phyloP scores from a whole-genome alignment of 1,140 invertebrate species.

The Aradophagus sp. region DNA sequence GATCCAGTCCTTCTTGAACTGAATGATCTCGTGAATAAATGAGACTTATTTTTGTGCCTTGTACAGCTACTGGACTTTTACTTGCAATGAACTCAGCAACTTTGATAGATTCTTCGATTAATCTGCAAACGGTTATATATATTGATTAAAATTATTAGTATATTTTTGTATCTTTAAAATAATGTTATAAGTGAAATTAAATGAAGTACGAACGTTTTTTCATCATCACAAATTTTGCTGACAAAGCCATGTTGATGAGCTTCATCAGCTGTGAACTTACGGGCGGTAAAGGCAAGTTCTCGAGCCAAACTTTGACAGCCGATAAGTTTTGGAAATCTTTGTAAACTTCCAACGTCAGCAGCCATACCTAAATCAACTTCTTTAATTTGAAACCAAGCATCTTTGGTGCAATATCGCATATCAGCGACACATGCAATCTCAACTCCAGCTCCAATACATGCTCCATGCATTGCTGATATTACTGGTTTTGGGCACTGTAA shows the following conservation, averaged over 20 bases:
- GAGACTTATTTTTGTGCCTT: constrained; percentile 88
- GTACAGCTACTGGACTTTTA: constrained; percentile 97
- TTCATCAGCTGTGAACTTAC: constrained; percentile 88
- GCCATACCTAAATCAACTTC: constrained; percentile 91
- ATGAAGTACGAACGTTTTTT: constrained; percentile 76
- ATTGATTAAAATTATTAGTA: too few relatives aligned
- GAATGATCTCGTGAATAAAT: constrained; percentile 92
- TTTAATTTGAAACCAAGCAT: constrained; percentile 95
- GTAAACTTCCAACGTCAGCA: constrained; percentile 95
- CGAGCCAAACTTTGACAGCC: constrained; percentile 90
- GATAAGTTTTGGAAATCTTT: constrained; percentile 94
- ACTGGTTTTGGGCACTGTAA: constrained; percentile 90
- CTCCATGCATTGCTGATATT: constrained; percentile 89
- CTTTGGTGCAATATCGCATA: constrained; percentile 92
- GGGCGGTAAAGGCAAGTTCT: constrained; percentile 90
- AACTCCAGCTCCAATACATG: constrained; percentile 93
- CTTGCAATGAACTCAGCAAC: constrained; percentile 86
- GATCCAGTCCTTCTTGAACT: constrained; percentile 88
- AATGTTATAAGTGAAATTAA: too few relatives aligned
- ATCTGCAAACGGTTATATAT: too few relatives aligned
- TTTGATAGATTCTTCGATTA: constrained; percentile 82
- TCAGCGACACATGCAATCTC: constrained; percentile 91
- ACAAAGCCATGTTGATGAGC: constrained; percentile 86
- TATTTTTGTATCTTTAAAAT: constrained; percentile 5
- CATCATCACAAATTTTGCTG: constrained; percentile 82